Base-by-base conservation (phyloP, 1,140 invertebrate genomes). In the Papilio helenus region DNA sequence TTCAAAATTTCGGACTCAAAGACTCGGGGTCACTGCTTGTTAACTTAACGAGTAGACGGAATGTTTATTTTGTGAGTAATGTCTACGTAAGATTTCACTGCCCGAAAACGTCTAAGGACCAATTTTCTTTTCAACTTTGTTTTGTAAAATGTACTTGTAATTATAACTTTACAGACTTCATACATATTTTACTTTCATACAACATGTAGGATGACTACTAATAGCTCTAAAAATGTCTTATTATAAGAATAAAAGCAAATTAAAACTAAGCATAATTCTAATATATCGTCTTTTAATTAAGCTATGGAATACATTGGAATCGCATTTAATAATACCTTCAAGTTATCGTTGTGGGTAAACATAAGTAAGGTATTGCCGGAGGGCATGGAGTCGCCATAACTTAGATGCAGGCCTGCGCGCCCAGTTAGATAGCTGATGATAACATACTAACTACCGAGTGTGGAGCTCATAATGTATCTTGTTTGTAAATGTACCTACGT, bases 321-420 rank as follows among this genome's bases (percentile, higher is more conserved):
- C 61, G 14, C 23, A 14, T 68, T 34, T 68, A 68, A 68, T 68
- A 68, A 68, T 68, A 68, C 61, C 26, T 68, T 68, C 61, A 68
- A 68, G 61, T 68, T 68, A 68, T 68, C 61, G 61, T 68, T 68
- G 61, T 68, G 26, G 61, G 61, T 68, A 68, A 68, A 29, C 61
- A 68, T 68, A 68, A 68, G 61, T 68, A 68, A 68, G 61, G 61
- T 16, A 68, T 29, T 29, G 61, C 61, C 61, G 26, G 23, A 68
- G 61, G 61, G 61, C 61, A 68, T 29, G 61, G 26, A 68, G 61
- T 68, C 61, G 61, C 61, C 26, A 68, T 68, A 68, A 68, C 61
- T 68, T 29, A 68, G 23, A 26, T 14, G 61, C 61, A 0, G 26
- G 26, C 61, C 61, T 68, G 61, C 26, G 26, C 61, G 23, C 26